Base-by-base conservation (phyloP, 2,113 vertebrate genomes). In the Syngnathoides biaculeatus region DNA sequence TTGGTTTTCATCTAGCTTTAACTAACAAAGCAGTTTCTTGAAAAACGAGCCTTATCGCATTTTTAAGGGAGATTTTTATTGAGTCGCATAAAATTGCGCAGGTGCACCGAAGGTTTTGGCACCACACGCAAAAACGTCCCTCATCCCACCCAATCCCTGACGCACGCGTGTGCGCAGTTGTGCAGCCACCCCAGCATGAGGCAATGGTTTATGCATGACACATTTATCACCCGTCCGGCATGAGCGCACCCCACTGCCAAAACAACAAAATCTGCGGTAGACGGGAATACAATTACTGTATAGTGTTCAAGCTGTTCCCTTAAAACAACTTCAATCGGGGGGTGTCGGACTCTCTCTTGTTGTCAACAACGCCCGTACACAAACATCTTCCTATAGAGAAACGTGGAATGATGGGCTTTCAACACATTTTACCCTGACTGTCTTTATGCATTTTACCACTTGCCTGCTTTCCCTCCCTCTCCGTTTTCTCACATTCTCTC, bases 191-290 rank as follows among this genome's bases (percentile, higher is more conserved):
- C 63, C 43, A 24, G 74, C 68, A 43, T 64, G 26, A 67, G 68
- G 22, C 8, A 61, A 38, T 14, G 66, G 60, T 66, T 74, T 71
- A 67, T 80, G 73, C 73, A 71, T 75, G 72, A 81, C 71, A 81
- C 69, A 73, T 66, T 73, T 68, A 67, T 69, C 65, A 58, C 72
- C 80, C 66, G 65, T 68, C 67, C 56, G 68, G 72, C 74, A 78
- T 68, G n/a, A 77, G 79, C 77, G 62, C 55, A 43, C 40, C 5
- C 5, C 55, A 61, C n/a, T 52, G 70, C 77, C 67, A 79, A 73
- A 53, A 45, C 65, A 73, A 68, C 76, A 81, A 66, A 74, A 71
- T 67, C 42, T 67, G 59, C 47, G 60, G 60, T 65, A 39, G 24
- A 60, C 48, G 3, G 9, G 15, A 42, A 58, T 69, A 30, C 55